A percentile compares a stretch with the other conserved stretches of the same genome.
Evolutionary conservation across 1,140 invertebrate species (phyloP).

Genomic region (Zaprionus africanus): DNA sequence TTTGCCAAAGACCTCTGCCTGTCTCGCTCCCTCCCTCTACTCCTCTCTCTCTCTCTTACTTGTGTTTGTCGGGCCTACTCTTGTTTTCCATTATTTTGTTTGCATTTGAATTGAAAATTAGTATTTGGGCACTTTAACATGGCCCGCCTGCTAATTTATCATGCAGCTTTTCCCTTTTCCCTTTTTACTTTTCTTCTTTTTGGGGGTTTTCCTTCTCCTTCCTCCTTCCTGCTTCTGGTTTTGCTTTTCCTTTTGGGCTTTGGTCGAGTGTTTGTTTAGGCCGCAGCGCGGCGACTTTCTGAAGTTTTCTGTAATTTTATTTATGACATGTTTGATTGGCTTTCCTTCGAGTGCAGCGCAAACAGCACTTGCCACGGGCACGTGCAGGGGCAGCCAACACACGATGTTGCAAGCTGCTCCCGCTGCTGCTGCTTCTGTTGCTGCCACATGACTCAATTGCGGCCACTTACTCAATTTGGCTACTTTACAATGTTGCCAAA

Average conservation of each 20-base stretch:
- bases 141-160: slow-evolving; percentile 69
- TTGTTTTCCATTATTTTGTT: slow-evolving; percentile 82
- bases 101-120: slow-evolving; percentile 83
- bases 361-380: slow-evolving; percentile 32
- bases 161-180: slow-evolving; percentile 63
- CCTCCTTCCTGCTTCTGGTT: slow-evolving; percentile 21
- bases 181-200: slow-evolving; percentile 18
- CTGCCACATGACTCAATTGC: slow-evolving; percentile 72
- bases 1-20: background rate
- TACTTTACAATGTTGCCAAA: slow-evolving; percentile 79
- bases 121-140: slow-evolving; percentile 73
- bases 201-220: slow-evolving; percentile 21
- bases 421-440: slow-evolving; percentile 19
- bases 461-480: slow-evolving; percentile 63
- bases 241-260: slow-evolving; percentile 36
- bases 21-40: background rate
- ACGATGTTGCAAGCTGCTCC: slow-evolving; percentile 44
- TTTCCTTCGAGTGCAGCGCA: slow-evolving; percentile 42
- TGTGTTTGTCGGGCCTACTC: slow-evolving; percentile 53
- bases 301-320: slow-evolving; percentile 66
- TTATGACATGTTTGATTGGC: slow-evolving; percentile 80
- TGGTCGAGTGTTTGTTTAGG: slow-evolving; percentile 70
- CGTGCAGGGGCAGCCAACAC: background rate
- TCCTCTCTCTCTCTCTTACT: slow-evolving; percentile 15
- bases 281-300: slow-evolving; percentile 8